Base-by-base conservation (phyloP, 2,113 vertebrate species). In the Chionodraco myersi region DNA sequence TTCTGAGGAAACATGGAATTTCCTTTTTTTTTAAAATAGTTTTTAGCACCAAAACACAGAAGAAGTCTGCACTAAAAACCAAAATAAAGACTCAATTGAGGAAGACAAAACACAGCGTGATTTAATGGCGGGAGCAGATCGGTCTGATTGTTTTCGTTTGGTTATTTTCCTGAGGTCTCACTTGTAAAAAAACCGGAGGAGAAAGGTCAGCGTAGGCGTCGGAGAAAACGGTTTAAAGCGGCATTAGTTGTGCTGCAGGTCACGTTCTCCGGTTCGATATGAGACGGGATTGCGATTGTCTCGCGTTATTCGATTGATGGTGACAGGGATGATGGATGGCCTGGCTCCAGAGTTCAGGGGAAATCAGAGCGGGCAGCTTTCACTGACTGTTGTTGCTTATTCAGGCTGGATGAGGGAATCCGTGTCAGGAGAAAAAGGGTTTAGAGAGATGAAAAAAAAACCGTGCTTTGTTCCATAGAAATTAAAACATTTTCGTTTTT, bases 291-390 rank as follows among this genome's bases (percentile, higher is more conserved):
- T 86, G 83, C 83, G 23, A 66, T 61, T 73, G 85, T 86, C 82
- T 82, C 3, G 44, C 48, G 13, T 85, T 80, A 86, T 83, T 83
- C 73, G 77, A 83, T 80, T 83, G 72, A 85, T 83, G 48, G 76
- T 73, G 84, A 86, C 87, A 86, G 69, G 59, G 13, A 77, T 90
- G 89, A 90, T 89, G 83, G 87, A 92, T 89, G 85, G 9, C 64
- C 77, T 52, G 5, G 41, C 54, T 26, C 21, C 9, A 10, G 65
- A 72, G 51, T 76, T 64, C 66, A 69, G 52, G 23, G 63, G 78
- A 49, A 75, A 72, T 21, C 57, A 23, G 16, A 63, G 14, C 14
- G 6, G 36, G 3, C 65, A 30, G 67, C 10, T 58, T 79, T 68
- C 13, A 58, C 61, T 68, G 15, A 26, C 41, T 18, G 41, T 23